Percentiles rank a stretch among this genome's conserved stretches.
phyloP scores from a whole-genome alignment of 2,113 vertebrate species.

The Phycodurus eques region DNA sequence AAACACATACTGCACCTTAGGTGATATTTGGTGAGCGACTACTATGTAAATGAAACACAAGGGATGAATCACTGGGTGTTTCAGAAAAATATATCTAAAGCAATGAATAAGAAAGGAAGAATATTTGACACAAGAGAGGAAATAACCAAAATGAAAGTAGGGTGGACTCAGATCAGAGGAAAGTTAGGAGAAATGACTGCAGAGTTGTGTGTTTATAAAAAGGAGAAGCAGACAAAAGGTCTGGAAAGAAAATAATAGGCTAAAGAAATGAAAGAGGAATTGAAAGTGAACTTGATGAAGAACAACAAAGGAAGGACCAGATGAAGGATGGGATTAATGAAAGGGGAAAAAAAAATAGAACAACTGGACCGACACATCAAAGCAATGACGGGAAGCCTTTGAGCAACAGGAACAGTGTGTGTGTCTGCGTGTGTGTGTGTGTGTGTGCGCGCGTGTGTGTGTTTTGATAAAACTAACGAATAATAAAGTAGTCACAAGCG shows the following conservation, averaged over 20 bases:
- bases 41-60: background rate
- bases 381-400: constrained; percentile 41
- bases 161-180: background rate
- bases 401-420: constrained; percentile 11
- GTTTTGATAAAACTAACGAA: constrained; percentile 16
- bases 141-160: constrained; percentile 3
- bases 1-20: background rate
- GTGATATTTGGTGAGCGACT: background rate
- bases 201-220: background rate
- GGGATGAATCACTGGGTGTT: background rate
- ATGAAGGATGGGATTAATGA: background rate
- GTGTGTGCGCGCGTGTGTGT: background rate
- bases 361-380: constrained; percentile 32
- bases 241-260: background rate
- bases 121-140: constrained; percentile 3
- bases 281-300: background rate
- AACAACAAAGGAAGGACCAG: background rate
- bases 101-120: constrained; percentile 13
- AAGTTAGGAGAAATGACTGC: background rate
- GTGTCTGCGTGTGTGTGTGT: constrained; percentile 8
- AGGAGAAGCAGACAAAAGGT: background rate
- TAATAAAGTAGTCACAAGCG: constrained; percentile 7
- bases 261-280: background rate
- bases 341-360: constrained; percentile 1
- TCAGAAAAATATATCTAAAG: constrained; percentile 9